Percentiles rank a stretch among this genome's conserved stretches.
Evolutionary conservation across 1,140 invertebrate genomes (phyloP).

Genomic region (Ylistrum balloti): DNA sequence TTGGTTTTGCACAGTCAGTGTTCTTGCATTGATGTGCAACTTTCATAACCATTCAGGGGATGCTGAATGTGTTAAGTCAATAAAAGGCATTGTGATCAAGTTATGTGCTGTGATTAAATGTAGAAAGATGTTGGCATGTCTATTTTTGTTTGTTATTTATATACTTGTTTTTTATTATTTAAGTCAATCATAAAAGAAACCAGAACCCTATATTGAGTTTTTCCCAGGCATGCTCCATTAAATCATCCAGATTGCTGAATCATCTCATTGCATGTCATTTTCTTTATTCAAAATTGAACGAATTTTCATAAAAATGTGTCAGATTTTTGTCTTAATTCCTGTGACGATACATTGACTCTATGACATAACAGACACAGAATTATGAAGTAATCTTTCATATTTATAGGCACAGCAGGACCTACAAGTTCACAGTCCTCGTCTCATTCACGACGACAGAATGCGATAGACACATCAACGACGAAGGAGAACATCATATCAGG

Average conservation of each 20-base stretch:
- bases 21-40: not conserved
- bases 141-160: not conserved
- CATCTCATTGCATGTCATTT: not conserved
- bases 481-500: slow-evolving; percentile 79
- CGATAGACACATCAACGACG: slow-evolving; percentile 73
- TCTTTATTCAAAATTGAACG: no score
- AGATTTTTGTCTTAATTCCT: no score
- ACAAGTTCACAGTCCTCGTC: slow-evolving; percentile 70
- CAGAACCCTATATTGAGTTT: not conserved
- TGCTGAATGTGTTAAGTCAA: not conserved
- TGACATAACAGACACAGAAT: no score
- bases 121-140: not conserved
- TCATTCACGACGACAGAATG: slow-evolving; percentile 71
- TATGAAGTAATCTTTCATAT: not conserved
- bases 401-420: slow-evolving; percentile 65
- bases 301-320: no score
- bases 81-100: not conserved
- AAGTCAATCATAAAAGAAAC: no score
- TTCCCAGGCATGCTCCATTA: not conserved
- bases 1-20: not conserved
- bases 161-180: not conserved
- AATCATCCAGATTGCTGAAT: not conserved
- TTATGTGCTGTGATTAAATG: not conserved
- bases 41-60: not conserved
- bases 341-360: no score